Base-by-base conservation (phyloP, 1,140 invertebrate species). In the Dendrolimus punctatus region DNA sequence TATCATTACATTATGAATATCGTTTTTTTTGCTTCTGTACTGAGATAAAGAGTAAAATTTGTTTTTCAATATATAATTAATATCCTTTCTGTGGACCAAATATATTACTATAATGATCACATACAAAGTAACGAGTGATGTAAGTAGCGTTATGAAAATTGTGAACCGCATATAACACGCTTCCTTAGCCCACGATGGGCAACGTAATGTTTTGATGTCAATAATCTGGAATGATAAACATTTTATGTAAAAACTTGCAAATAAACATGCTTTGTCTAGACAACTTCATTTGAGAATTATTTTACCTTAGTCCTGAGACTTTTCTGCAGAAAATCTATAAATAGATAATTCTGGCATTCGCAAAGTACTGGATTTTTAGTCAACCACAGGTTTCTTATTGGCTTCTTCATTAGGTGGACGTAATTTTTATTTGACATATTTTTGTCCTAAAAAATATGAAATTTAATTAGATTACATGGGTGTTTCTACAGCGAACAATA, bases 281-380 rank as follows among this genome's bases (percentile, higher is more conserved):
- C 48, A 40, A 57, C 52, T 44, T 43, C 40, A 44, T 57, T 57
- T 50, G 39, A 6, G 1, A 40, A 23, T 23, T 50, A 44, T 9
- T n/a, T 50, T 49, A 83, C 80, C 73, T 80, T 71, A 5, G 61
- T 62, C 59, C 66, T 73, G 5, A 63, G 60, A 52, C 61, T 51
- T 36, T 39, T 66, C 56, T 64, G 49, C 7, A 80, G 40, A 53
- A 66, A 73, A 39, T 81, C 67, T 8, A 81, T 41, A 44, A 85
- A 81, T n/a, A 58, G 53, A 54, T 73, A 72, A 53, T 80, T 83
- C 37, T 49, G 59, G 49, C 80, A 85, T 51, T 64, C 63, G 52
- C 80, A 83, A 4, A 60, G 52, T 8, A 83, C 51, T 8, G 70
- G 68, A 55, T 85, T 85, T 51, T 74, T 57, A n/a, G 66, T 60